A percentile compares a stretch with the other conserved stretches of the same genome.
These are phyloP conservation scores for Rattus rattus DNA, from an alignment of 2,113 vertebrate genomes.

Conservation along the genomic window DNA sequence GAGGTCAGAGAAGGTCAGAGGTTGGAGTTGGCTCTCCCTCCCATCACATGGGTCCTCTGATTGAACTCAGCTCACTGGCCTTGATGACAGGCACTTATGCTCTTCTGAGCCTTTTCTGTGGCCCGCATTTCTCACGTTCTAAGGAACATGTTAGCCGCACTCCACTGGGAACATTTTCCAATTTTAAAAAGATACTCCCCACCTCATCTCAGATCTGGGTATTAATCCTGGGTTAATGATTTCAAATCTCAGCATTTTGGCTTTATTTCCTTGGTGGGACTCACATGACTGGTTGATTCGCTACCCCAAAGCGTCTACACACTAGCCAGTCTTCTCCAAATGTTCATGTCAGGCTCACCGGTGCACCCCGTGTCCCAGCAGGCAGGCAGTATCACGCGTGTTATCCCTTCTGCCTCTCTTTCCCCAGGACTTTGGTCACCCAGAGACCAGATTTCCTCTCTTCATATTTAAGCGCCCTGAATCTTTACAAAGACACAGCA, in stretches of 20 bases:
- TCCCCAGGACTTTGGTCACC: neutral
- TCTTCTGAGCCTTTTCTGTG: too few relatives aligned
- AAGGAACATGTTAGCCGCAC: too few relatives aligned
- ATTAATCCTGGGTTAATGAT: neutral
- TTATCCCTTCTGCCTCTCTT: neutral
- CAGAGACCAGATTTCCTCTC: neutral
- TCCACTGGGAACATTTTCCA: neutral
- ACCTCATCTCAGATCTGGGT: neutral
- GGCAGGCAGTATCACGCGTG: neutral
- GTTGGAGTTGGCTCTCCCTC: neutral
- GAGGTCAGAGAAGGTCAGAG: neutral
- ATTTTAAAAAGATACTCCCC: neutral
- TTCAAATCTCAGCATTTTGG: neutral
- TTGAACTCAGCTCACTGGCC: neutral
- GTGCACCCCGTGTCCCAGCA: neutral
- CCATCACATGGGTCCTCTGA: neutral
- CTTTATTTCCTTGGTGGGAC: neutral
- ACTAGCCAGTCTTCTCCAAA: neutral
- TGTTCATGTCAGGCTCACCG: neutral
- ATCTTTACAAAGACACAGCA: neutral
- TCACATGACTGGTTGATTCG: neutral
- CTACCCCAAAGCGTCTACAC: too few relatives aligned
- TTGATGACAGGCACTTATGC: neutral
- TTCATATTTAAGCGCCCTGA: neutral
- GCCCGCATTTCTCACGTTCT: neutral